Percentiles rank a stretch among this genome's conserved stretches.
Evolutionary conservation across 30 jellyfish, hydroid and myxozoan species (phyloP).

Genomic region (Aurelia coerulea): DNA sequence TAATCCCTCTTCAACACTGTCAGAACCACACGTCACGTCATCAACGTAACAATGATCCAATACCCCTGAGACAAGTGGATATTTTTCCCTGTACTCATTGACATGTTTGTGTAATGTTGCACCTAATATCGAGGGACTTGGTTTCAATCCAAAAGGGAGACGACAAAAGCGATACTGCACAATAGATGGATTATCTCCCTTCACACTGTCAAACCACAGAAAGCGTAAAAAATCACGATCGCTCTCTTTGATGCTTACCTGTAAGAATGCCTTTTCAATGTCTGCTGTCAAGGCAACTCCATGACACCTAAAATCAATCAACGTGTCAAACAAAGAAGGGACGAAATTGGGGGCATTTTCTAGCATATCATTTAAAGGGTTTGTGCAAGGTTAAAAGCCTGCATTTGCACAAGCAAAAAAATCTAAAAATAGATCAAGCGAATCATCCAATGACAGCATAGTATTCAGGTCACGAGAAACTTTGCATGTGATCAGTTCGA

Average conservation of each 20-base stretch:
- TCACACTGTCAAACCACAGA: constrained; percentile 33
- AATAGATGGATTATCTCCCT: constrained; percentile 20
- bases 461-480: too few relatives aligned
- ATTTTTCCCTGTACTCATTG: neutral
- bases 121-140: constrained; percentile 50
- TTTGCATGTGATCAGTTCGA: too few relatives aligned
- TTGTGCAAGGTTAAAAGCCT: too few relatives aligned
- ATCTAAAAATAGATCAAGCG: too few relatives aligned
- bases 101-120: constrained; percentile 29
- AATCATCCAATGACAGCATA: too few relatives aligned
- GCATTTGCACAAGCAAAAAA: too few relatives aligned
- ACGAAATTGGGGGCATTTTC: constrained; percentile 14
- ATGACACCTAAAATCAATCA: constrained; percentile 22
- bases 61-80: neutral
- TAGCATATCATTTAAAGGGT: neutral
- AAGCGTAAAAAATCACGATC: constrained; percentile 28
- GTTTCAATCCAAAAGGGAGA: constrained; percentile 18
- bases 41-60: constrained; percentile 17
- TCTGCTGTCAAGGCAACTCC: constrained; percentile 17
- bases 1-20: too few relatives aligned
- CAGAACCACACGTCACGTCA: constrained; percentile 15
- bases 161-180: constrained; percentile 42
- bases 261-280: too few relatives aligned
- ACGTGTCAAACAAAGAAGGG: constrained; percentile 33
- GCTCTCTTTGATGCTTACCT: neutral